Base-by-base conservation (phyloP, 2,888 invertebrate species). In the Lepidochrysops patricia region DNA sequence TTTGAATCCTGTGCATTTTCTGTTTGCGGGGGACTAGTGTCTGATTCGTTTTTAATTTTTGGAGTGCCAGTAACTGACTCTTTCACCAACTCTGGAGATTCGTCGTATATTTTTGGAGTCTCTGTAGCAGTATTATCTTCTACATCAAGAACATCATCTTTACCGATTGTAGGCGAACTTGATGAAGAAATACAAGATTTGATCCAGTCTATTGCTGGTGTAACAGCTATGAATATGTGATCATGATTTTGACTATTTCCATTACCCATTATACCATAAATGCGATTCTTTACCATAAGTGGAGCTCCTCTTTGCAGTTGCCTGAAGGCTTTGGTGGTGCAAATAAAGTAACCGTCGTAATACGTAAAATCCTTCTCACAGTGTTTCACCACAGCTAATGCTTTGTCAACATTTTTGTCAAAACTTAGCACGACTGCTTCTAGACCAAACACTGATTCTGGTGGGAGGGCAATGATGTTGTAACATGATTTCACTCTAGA, bases 241-340 rank as follows among this genome's bases (percentile, higher is more conserved):
- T 61, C 32, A 29, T 23, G 49, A 58, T 4, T 26, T 35, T 57
- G 50, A 52, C 29, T 13, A 7, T 23, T 37, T 25, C 60, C 61
- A 19, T 60, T 50, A 13, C 63, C 62, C 43, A 54, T 58, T 26
- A 68, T 58, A 4, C 66, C 63, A 34, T 78, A 58, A 57, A 82
- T 65, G 59, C 67, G 66, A 26, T 69, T 68, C n/a, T 72, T 64
- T n/a, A 77, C 61, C 19, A 82, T 62, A 19, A 82, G 66, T 1
- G 83, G 82, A 5, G 72, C 61, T 1, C 83, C 84, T 64, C 79
- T 62, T 32, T 65, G 64, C 60, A 74, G 74, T 13, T 63, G 57
- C 52, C 34, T 43, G 62, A 59, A 12, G 58, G 67, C 57, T 37
- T 72, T 74, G n/a, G 61, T 61, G 4, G 75, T 65, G 60, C 82